Evolutionary conservation across 2,113 vertebrate genomes (phyloP), one percentile per base, ranked within the genome.

Genomic region (Periophthalmodon schlosseri): DNA sequence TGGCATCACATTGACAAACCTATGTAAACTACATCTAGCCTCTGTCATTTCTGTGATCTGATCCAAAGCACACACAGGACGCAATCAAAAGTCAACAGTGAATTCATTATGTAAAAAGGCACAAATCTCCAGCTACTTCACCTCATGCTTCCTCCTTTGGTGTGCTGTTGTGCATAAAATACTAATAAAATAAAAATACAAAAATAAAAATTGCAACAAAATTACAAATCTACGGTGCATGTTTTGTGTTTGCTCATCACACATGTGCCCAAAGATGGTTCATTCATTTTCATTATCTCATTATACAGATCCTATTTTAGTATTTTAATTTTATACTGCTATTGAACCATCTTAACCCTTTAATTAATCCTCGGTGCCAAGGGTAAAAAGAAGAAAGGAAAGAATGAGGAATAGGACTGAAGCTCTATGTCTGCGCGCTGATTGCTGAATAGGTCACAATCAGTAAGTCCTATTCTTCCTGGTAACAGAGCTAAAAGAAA

Each of bases 401-500:
- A 63, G 28, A 63, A 34, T 18, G 28, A 63, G 23, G 15, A 60
- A 2, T 28, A 63, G 60, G 24, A 34, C 7, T 34, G 28, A 34
- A 28, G 28, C 60, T 54, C 52, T 56, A 57, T 52, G 66, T 54
- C 47, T 39, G 61, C 60, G 34, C 36, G 15, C 65, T 78, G 74
- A 78, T 75, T 77, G 70, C 72, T 33, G 74, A 44, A 65, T 4
- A 39, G 16, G 71, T 80, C 73, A 71, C 58, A 82, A 72, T 70
- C 36, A 72, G 69, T 79, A 83, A 68, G 75, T 61, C 11, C 52
- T 65, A 71, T 36, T 67, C 57, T 86, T 74, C 34, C 47, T 68
- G 56, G 56, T 49, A 84, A 79, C 75, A 75, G 54, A 74, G 77
- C 13, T 4, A 60, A 60, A 60, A 5, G 23, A 15, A 14, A 68